Conservation (phyloP, 1,140 invertebrate genomes). For the Lepidurus couesii region DNA sequence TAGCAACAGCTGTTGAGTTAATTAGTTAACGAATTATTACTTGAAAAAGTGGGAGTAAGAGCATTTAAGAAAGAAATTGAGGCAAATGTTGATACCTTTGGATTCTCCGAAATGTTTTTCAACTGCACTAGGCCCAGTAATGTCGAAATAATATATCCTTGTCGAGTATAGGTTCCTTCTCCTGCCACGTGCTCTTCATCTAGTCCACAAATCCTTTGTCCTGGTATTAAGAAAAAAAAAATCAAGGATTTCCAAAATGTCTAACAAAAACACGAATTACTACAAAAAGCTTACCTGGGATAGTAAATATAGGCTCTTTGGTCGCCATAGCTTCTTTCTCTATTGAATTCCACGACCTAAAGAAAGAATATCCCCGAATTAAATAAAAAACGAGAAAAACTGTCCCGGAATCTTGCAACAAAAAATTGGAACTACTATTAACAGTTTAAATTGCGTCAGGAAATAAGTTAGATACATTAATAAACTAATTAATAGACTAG, state of each 20-base stretch:
- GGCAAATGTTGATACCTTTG: background rate
- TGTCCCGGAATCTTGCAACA: background rate
- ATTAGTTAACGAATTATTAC: no score
- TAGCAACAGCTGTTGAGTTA: no score
- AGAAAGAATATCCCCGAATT: background rate
- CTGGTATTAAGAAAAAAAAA: constrained; percentile 43
- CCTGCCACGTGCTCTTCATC: constrained; percentile 62
- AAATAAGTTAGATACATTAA: background rate
- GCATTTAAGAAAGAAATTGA: no score
- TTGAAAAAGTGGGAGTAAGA: no score
- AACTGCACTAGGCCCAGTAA: constrained; percentile 67
- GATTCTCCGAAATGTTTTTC: constrained; percentile 27
- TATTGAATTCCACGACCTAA: background rate
- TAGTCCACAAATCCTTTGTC: constrained; percentile 62
- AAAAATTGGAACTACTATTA: background rate
- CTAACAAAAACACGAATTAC: background rate
- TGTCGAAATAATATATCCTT: constrained; percentile 78
- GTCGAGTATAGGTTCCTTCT: constrained; percentile 71
- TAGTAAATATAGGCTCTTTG: background rate
- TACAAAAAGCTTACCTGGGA: background rate
- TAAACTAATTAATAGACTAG: background rate
- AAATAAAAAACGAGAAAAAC: no score
- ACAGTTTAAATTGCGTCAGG: background rate
- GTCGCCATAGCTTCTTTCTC: background rate
- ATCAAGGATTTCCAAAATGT: background rate